phyloP scores from a whole-genome alignment of 1,140 invertebrate species.

The Trichonephila inaurata region DNA sequence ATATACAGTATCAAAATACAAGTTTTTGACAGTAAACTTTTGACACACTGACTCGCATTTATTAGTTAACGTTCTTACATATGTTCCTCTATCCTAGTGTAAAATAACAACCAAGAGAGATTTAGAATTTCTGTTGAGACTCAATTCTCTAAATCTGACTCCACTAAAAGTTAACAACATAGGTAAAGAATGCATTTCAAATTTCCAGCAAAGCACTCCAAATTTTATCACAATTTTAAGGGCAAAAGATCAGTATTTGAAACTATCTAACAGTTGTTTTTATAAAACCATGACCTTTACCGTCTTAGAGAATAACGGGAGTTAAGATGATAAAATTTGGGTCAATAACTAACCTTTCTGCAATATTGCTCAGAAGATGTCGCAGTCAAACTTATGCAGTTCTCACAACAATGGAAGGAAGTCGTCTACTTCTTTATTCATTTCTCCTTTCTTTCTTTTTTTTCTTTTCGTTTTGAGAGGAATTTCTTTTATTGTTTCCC shows the following conservation, averaged over 20 bases:
- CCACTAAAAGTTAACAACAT: not conserved
- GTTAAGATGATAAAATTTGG: not conserved
- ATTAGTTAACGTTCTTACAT: too few relatives aligned
- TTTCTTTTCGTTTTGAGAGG: conserved; percentile 9
- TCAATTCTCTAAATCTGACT: not conserved
- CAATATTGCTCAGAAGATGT: not conserved
- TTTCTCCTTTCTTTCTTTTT: not conserved
- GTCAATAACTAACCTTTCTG: not conserved
- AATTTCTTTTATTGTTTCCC: conserved; percentile 24
- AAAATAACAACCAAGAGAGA: too few relatives aligned
- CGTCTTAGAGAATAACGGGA: not conserved
- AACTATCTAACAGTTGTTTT: not conserved
- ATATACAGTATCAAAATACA: too few relatives aligned
- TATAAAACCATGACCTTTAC: not conserved
- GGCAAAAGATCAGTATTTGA: not conserved
- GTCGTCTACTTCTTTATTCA: not conserved
- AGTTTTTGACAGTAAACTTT: too few relatives aligned
- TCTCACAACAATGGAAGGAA: conserved; percentile 32
- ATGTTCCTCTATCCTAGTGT: too few relatives aligned
- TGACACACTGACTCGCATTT: too few relatives aligned
- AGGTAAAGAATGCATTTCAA: not conserved
- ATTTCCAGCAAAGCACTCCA: too few relatives aligned
- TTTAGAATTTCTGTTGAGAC: not conserved
- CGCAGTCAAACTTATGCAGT: not conserved
- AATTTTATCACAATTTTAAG: not conserved